Evolutionary conservation across 2,113 vertebrate species (phyloP), one percentile per base, ranked within the genome.

Genomic region (Ophthalmolycus amberensis): DNA sequence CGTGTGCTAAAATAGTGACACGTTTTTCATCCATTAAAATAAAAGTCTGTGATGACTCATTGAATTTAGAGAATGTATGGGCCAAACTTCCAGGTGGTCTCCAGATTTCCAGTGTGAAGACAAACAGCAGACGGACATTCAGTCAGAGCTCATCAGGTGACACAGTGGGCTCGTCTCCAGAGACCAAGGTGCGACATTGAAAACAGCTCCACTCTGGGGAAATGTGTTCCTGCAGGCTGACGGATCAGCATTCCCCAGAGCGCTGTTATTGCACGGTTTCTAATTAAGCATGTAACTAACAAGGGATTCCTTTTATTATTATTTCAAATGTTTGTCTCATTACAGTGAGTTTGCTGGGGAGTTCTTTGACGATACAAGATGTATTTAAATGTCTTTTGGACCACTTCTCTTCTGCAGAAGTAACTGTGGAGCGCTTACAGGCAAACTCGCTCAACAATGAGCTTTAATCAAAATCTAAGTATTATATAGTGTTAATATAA

Each of bases 131-230:
- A 69, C 18, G 18, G 54, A 68, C 62, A 15, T 67, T 22, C 48
- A 62, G 71, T 63, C 50, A 70, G 15, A 60, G 63, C 58, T 79
- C 65, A 29, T 82, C 67, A 29, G 37, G 22, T 46, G 64, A 79
- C 70, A 74, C 73, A 54, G 56, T 27, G 20, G 25, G 34, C 34
- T 1, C 0, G 46, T 83, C 81, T 80, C 75, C 54, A 42, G 88
- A 66, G 80, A 83, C 40, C 0, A 60, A 88, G 71, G 83, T 86
- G 83, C 81, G 62, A 89, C 82, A 70, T 56, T 0, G 34, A 50
- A 79, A 89, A 62, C 60, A 48, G 78, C 46, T 72, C 6, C 20
- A 5, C 56, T 12, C 5, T 7, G 10, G 37, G 29, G 50, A 76
- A 62, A 68, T 34, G 18, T 73, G 25, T 42, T 74, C n/a, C 25